A percentile compares a stretch with the other conserved stretches of the same genome.
phyloP scores from a whole-genome alignment of 1,140 invertebrate genomes.

The Bombyx mori region DNA sequence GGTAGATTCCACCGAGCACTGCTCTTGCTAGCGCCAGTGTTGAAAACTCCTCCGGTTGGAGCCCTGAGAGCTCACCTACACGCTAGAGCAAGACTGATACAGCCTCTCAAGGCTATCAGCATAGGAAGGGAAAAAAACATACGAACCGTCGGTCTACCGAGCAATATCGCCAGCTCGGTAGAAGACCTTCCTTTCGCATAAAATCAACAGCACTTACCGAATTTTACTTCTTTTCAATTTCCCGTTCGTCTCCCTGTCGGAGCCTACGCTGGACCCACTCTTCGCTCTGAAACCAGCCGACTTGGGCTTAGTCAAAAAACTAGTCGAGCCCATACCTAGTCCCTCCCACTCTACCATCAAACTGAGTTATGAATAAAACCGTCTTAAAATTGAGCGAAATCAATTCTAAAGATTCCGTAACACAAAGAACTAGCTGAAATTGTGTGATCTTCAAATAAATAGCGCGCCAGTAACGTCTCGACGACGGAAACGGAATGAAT shows the following conservation, averaged over 20 bases:
- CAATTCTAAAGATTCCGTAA: not conserved
- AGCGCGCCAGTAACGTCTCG: conserved; percentile 6
- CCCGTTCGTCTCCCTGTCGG: conserved; percentile 57
- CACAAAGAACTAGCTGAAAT: not conserved
- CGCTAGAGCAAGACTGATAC: no score
- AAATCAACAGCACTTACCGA: conserved; percentile 27
- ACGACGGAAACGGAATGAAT: conserved; percentile 37
- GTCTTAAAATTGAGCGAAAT: not conserved
- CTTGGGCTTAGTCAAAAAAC: conserved; percentile 51
- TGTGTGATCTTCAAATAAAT: not conserved
- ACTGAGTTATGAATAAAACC: not conserved
- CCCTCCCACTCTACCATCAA: not conserved
- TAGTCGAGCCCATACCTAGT: conserved; percentile 55
- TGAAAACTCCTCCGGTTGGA: no score
- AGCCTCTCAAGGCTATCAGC: no score
- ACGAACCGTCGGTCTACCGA: no score
- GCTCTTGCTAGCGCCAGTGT: no score
- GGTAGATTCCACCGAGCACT: no score
- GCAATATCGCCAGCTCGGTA: no score
- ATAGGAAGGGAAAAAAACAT: no score
- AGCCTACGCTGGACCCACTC: conserved; percentile 53
- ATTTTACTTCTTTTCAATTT: conserved; percentile 52
- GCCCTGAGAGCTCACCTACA: no score
- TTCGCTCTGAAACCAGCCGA: conserved; percentile 40
- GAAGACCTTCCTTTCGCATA: no score